Base-by-base conservation (phyloP, 2,113 vertebrate genomes). In the Phodopus roborovskii region DNA sequence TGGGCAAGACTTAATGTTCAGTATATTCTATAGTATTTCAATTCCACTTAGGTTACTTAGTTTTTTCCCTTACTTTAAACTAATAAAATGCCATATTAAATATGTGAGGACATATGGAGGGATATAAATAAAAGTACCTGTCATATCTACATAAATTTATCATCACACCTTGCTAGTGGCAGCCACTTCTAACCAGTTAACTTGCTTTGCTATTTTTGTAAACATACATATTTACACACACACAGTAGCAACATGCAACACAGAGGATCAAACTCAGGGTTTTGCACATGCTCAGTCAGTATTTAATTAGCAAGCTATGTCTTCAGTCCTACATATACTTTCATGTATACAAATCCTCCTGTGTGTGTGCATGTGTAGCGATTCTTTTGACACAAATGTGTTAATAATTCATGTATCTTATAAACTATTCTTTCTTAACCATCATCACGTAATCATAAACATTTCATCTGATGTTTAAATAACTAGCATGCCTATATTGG, bases 1-100 rank as follows among this genome's bases (percentile, higher is more conserved):
- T 79, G 88, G 45, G 0, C 20, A 50, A 74, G 7, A 64, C 3
- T 85, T 85, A 86, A 66, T 30, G 1, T 48, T 84, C 22, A 48
- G 24, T 58, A 26, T 60, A 82, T n/a, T 90, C 48, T 53, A 7
- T 53, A 19, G 36, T 20, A 79, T 68, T 58, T 81, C 19, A 17
- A 85, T 45, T 24, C 4, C n/a, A 70, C 45, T 58, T 64, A 1
- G 13, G 36, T 91, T 75, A 4, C 39, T 17, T 58, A 12, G 70
- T 4, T 10, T 39, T 83, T 45, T 70, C 8, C 68, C 89, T 88
- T 39, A 50, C 78, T 92, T 95, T 79, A 92, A 89, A 91, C 24
- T 58, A 17, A 75, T 90, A 45, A 70, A 60, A 62, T 62, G 7
- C 11, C 5, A 28, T 66, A 48, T 1, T 77, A 42, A 92, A 64